Percentiles rank a stretch among this genome's conserved stretches.
phyloP scores from a whole-genome alignment of 2,797 vertebrate genomes.

The Rhinogobio ventralis region DNA sequence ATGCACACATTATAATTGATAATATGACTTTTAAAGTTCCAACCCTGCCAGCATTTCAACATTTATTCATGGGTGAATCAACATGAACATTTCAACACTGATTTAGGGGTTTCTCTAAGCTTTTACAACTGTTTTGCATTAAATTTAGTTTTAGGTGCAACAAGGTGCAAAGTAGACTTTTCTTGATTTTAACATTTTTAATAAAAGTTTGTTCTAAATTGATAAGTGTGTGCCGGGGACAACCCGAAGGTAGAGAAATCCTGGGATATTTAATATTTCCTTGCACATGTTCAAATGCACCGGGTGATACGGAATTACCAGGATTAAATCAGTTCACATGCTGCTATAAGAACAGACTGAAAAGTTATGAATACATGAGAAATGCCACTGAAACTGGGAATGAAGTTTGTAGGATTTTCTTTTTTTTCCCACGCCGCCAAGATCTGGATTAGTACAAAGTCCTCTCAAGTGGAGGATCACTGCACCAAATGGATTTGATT shows the following conservation, averaged over 20 bases:
- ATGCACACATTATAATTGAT: background rate
- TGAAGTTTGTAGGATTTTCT: background rate
- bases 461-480: background rate
- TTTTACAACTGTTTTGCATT: background rate
- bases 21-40: background rate
- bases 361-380: background rate
- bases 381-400: background rate
- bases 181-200: background rate
- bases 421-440: background rate
- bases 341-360: background rate
- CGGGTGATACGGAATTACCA: background rate
- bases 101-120: background rate
- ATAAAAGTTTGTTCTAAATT: background rate
- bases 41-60: background rate
- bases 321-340: slow-evolving; percentile 19
- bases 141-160: background rate
- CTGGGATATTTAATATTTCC: background rate
- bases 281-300: background rate
- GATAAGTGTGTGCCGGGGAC: too few relatives aligned
- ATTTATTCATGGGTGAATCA: background rate
- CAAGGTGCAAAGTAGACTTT: background rate
- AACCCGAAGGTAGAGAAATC: background rate
- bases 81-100: background rate
- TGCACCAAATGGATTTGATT: background rate
- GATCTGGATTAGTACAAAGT: slow-evolving; percentile 18